A percentile compares a stretch with the other conserved stretches of the same genome.
These are phyloP conservation scores for Beris morrisii DNA, from an alignment of 2,888 invertebrate genomes.

Conservation along the genomic window DNA sequence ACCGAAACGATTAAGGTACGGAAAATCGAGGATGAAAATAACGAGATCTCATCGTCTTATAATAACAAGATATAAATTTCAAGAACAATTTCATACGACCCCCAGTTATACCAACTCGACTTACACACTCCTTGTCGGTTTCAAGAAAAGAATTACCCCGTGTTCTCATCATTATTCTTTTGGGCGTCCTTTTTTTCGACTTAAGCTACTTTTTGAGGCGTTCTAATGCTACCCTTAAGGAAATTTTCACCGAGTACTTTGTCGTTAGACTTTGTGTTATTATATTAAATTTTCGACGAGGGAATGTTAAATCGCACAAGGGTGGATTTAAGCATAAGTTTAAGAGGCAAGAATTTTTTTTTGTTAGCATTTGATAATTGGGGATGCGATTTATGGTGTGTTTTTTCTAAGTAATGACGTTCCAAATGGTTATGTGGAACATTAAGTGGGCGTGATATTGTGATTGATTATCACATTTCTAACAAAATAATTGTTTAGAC, in stretches of 20 bases:
- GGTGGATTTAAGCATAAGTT: constrained; percentile 19
- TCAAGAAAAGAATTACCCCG: constrained; percentile 21
- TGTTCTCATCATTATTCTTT: constrained; percentile 7
- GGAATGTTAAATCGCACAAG: constrained; percentile 13
- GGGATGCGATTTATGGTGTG: constrained; percentile 30
- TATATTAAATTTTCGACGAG: constrained; percentile 36
- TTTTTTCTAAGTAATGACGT: too few relatives aligned
- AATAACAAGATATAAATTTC: constrained; percentile 40
- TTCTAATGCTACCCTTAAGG: constrained; percentile 28
- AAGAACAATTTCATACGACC: constrained; percentile 38
- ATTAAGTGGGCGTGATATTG: too few relatives aligned
- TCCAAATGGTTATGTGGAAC: too few relatives aligned
- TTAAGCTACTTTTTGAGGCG: constrained; percentile 32
- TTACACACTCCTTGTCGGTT: constrained; percentile 1
- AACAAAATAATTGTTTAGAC: too few relatives aligned
- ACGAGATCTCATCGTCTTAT: constrained; percentile 36
- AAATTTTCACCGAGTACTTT: constrained; percentile 35
- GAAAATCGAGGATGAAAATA: constrained; percentile 30
- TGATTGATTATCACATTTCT: too few relatives aligned
- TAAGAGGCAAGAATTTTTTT: constrained; percentile 30
- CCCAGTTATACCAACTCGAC: neutral
- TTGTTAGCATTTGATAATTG: constrained; percentile 31
- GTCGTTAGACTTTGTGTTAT: constrained; percentile 38
- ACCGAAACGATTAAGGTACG: constrained; percentile 24
- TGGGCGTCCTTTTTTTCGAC: constrained; percentile 15